These are phyloP conservation scores for Arctopsyche grandis DNA, from an alignment of 1,140 invertebrate species.

Conservation along the genomic window DNA sequence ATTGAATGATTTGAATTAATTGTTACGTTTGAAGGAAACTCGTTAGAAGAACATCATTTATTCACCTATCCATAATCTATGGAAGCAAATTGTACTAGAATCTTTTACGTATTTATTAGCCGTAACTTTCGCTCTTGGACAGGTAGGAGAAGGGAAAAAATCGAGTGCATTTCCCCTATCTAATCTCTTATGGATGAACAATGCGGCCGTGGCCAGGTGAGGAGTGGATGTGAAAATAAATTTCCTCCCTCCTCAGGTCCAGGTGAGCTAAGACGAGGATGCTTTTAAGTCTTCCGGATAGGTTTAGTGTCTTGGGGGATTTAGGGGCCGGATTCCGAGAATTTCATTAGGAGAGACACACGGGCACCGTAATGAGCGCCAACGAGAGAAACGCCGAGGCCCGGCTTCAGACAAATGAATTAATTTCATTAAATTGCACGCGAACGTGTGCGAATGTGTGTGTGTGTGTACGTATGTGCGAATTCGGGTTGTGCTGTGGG, in stretches of 20 bases:
- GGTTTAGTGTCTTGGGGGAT: slow-evolving; percentile 4
- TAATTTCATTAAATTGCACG: slow-evolving; percentile 25
- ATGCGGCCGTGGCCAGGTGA: not conserved
- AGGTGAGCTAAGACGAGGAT: slow-evolving; percentile 11
- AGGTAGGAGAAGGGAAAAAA: not conserved
- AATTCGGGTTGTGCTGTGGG: not conserved
- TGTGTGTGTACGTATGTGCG: not conserved
- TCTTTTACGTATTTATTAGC: not conserved
- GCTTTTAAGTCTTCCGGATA: slow-evolving; percentile 22
- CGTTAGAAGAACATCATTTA: too few species aligned
- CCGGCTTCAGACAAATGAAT: slow-evolving; percentile 28
- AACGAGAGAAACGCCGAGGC: slow-evolving; percentile 16
- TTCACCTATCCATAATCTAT: too few species aligned
- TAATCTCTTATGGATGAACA: slow-evolving; percentile 10
- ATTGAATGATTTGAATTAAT: not conserved
- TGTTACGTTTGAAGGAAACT: too few species aligned
- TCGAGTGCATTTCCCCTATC: not conserved
- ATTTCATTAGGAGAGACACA: slow-evolving; percentile 27
- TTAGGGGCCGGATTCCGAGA: not conserved
- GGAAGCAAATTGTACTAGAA: not conserved
- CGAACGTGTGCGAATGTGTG: not conserved
- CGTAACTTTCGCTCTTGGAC: not conserved
- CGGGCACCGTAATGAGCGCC: slow-evolving; percentile 25
- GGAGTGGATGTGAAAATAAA: slow-evolving; percentile 19
- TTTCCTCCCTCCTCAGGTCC: not conserved